phyloP scores from a whole-genome alignment of 2,113 vertebrate genomes.

The human (Homo sapiens) region DNA sequence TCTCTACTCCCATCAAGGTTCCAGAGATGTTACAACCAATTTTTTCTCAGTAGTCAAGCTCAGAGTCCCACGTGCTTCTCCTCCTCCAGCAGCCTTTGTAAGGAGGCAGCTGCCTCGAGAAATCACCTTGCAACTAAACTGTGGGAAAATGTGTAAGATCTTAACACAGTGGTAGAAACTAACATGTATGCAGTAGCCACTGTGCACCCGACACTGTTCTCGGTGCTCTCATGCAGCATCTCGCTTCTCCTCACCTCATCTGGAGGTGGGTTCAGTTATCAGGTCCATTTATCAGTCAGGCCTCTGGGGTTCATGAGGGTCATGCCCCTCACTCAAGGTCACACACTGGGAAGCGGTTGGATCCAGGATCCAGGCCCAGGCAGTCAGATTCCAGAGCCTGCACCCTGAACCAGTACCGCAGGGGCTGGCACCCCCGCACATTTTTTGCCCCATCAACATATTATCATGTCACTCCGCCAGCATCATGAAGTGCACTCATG shows the following conservation, averaged over 20 bases:
- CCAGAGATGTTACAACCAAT: neutral
- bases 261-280: fast-evolving
- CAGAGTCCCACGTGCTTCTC: neutral
- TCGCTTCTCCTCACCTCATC: neutral
- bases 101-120: neutral
- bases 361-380: neutral
- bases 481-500: no score
- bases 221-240: neutral
- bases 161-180: neutral
- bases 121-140: neutral
- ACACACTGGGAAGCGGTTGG: neutral
- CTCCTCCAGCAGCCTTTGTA: neutral
- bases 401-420: fast-evolving
- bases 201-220: neutral
- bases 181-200: neutral
- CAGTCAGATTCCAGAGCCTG: neutral
- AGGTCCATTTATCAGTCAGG: neutral
- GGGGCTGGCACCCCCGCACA: neutral
- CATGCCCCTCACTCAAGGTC: neutral
- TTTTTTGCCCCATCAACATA: fast-evolving
- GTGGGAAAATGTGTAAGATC: neutral
- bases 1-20: neutral
- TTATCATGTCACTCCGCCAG: fast-evolving
- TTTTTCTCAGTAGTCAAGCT: neutral
- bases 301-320: neutral